Percentiles rank a stretch among this genome's conserved stretches.
Evolutionary conservation across 2,888 invertebrate genomes (phyloP).

Genomic region (Glaucopsyche alexis): DNA sequence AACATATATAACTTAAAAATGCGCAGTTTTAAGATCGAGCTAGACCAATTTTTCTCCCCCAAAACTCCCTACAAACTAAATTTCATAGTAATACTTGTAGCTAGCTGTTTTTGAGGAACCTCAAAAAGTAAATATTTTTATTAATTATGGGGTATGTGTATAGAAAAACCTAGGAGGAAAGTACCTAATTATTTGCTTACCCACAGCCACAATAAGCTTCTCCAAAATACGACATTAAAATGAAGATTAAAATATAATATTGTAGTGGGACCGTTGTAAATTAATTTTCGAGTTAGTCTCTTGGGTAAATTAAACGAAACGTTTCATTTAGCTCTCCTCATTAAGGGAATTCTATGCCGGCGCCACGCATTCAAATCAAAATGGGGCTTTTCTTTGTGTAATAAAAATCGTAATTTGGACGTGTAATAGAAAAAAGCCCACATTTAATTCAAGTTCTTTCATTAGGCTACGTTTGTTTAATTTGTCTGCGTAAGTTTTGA

Average conservation of each 20-base stretch:
- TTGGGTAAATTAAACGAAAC: conserved; percentile 36
- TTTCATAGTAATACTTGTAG: too few relatives aligned
- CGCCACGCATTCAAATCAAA: conserved; percentile 30
- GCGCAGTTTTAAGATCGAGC: too few relatives aligned
- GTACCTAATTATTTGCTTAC: not conserved
- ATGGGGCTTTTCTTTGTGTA: not conserved
- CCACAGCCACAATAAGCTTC: not conserved
- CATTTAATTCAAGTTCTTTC: not conserved
- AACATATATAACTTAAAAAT: too few relatives aligned
- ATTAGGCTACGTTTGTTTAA: not conserved
- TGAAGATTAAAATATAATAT: conserved; percentile 1
- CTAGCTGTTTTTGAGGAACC: too few relatives aligned
- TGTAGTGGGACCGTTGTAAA: conserved; percentile 32
- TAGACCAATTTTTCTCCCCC: too few relatives aligned
- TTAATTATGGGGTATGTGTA: too few relatives aligned
- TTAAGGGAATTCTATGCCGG: conserved; percentile 35
- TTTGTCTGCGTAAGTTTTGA: not conserved
- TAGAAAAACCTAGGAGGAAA: not conserved
- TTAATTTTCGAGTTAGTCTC: conserved; percentile 38
- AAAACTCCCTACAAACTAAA: too few relatives aligned
- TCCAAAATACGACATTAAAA: not conserved
- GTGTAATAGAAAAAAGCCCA: conserved; percentile 7
- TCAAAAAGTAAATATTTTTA: too few relatives aligned
- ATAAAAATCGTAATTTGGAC: conserved; percentile 17
- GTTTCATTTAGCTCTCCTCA: conserved; percentile 37